Base-by-base conservation (phyloP, 2,797 vertebrate species). In the Pseudotriccus pelzelni region DNA sequence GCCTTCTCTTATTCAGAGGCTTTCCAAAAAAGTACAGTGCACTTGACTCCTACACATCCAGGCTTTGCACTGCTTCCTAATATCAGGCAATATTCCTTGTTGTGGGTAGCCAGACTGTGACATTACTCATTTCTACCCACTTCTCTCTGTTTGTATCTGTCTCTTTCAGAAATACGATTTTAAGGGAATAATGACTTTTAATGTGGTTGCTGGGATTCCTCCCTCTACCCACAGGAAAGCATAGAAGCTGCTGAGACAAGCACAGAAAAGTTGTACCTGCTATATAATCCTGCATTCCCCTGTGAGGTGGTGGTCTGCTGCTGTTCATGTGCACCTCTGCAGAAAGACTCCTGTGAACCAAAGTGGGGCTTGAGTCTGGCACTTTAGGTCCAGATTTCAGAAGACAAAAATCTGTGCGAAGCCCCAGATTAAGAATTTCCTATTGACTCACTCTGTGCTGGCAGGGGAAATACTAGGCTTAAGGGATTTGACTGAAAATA, bases 41-140 rank as follows among this genome's bases (percentile, higher is more conserved):
- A 3, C 36, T 68, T 30, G 30, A 23, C 46, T 60, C 67, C 62
- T 52, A 47, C 49, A 41, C 63, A 44, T 28, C 12, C 53, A 47
- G 55, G 34, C 12, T 87, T 36, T 2, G 1, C 12, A 1, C 34
- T 73, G 76, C 63, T 68, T 46, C 83, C 37, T 79, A 32, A 14
- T 32, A 50, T 5, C 49, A 76, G 53, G 63, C 68, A 85, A 23
- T 0, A 2, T 36, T 69, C 53, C n/a, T 52, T 59, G 3, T 10
- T 81, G 53, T 64, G 10, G 25, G 63, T 69, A 85, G 64, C 76
- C 73, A 83, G 60, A 88, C 73, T 83, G 27, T 53, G 50, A 46
- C 55, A 80, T 88, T 76, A 77, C 25, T 90, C 32, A 69, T 80
- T 90, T 80, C 76, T 88, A 58, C 56, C 73, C 68, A 80, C 73